These are phyloP conservation scores for Hyperoplus lanceolatus DNA, from an alignment of 2,797 vertebrate species.

Conservation along the genomic window DNA sequence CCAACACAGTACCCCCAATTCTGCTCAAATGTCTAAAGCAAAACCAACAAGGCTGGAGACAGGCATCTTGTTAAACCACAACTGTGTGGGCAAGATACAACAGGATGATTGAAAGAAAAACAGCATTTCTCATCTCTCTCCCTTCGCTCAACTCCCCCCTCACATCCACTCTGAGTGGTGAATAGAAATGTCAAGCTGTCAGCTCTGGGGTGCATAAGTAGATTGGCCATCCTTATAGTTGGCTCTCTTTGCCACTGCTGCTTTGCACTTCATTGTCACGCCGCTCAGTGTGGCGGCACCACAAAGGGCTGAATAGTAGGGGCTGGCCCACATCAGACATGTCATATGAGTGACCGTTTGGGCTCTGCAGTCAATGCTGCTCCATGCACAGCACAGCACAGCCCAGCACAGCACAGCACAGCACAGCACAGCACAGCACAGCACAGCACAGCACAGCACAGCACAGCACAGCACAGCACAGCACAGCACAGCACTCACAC, in stretches of 20 bases:
- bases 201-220: slow-evolving; percentile 88
- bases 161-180: slow-evolving; percentile 80
- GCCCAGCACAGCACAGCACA: slow-evolving; percentile 46
- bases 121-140: slow-evolving; percentile 71
- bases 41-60: slow-evolving; percentile 68
- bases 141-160: slow-evolving; percentile 64
- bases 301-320: slow-evolving; percentile 88
- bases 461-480: slow-evolving; percentile 35
- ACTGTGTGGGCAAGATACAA: slow-evolving; percentile 79
- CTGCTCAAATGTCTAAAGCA: slow-evolving; percentile 57
- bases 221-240: slow-evolving; percentile 88
- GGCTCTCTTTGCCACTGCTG: slow-evolving; percentile 85
- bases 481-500: slow-evolving; percentile 39
- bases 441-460: slow-evolving; percentile 17
- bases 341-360: slow-evolving; percentile 86
- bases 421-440: slow-evolving; percentile 26
- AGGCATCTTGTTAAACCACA: slow-evolving; percentile 75
- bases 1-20: slow-evolving; percentile 34
- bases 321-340: slow-evolving; percentile 86
- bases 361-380: slow-evolving; percentile 77
- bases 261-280: slow-evolving; percentile 88
- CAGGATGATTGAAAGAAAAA: slow-evolving; percentile 81
- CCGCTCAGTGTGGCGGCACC: slow-evolving; percentile 86
- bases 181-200: slow-evolving; percentile 92
- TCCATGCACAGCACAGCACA: slow-evolving; percentile 54